A percentile compares a stretch with the other conserved stretches of the same genome.
phyloP scores from a whole-genome alignment of 2,797 vertebrate species.

The Linurgus olivaceus region DNA sequence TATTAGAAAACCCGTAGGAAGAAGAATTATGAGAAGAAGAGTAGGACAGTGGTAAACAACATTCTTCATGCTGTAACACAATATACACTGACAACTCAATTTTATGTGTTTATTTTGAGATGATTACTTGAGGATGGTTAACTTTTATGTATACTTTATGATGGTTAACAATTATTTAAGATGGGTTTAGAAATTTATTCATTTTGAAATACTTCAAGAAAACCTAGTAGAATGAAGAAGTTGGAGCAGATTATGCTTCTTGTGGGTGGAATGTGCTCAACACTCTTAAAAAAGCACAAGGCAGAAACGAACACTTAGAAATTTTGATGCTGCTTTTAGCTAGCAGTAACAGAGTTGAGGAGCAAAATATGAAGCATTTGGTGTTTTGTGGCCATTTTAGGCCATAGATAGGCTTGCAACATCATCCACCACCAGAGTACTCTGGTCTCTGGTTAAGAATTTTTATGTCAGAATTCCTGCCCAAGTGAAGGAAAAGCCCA shows the following conservation, averaged over 20 bases:
- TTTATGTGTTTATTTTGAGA: not conserved
- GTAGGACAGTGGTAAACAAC: not conserved
- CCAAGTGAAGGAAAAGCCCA: not conserved
- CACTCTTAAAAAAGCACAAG: not conserved
- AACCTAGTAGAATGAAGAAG: not conserved
- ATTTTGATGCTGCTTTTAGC: not conserved
- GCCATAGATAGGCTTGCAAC: not conserved
- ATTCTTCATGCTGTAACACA: not conserved
- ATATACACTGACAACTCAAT: not conserved
- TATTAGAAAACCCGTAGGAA: constrained; percentile 26
- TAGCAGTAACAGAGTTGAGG: not conserved
- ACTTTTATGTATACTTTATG: not conserved
- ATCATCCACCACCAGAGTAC: not conserved
- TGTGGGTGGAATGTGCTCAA: not conserved
- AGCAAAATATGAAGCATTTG: not conserved
- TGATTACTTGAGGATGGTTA: not conserved
- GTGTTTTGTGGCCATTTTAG: not conserved
- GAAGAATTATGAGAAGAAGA: not conserved
- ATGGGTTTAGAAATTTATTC: not conserved
- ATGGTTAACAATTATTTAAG: not conserved
- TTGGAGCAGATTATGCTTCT: not conserved
- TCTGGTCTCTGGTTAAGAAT: not conserved
- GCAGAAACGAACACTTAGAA: not conserved
- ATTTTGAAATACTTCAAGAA: not conserved
- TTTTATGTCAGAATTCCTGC: not conserved